phyloP scores from a whole-genome alignment of 2,113 vertebrate genomes.

The Aegithalos caudatus region DNA sequence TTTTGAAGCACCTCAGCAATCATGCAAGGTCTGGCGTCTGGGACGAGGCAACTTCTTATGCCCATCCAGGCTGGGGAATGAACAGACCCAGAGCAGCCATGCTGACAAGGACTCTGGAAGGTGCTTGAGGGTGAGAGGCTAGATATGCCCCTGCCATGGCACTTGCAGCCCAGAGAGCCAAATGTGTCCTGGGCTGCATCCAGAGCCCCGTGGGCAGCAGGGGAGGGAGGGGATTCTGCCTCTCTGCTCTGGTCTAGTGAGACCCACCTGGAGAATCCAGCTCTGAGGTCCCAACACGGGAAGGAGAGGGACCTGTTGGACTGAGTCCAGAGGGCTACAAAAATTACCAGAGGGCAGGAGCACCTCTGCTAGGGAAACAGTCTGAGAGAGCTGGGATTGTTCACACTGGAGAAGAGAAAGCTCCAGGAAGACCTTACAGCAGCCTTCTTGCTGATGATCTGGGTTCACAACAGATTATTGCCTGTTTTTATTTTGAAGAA shows the following conservation, averaged over 20 bases:
- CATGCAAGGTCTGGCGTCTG: background rate
- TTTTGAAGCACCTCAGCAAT: background rate
- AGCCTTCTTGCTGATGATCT: background rate
- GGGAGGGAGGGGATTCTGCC: background rate
- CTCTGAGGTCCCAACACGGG: background rate
- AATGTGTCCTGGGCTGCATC: background rate
- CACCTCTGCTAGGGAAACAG: background rate
- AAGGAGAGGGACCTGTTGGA: background rate
- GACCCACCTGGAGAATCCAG: background rate
- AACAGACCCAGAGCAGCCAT: rapidly evolving
- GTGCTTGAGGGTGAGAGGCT: background rate
- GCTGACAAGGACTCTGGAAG: background rate
- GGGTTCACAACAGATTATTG: background rate
- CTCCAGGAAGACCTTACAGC: background rate
- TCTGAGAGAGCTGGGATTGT: background rate
- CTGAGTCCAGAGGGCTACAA: rapidly evolving
- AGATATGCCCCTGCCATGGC: background rate
- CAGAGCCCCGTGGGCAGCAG: background rate
- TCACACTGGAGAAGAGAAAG: background rate
- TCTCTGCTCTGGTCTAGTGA: background rate
- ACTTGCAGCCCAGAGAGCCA: background rate
- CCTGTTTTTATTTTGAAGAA: background rate
- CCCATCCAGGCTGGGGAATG: background rate
- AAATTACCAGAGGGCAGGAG: background rate
- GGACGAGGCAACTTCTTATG: background rate